Evolutionary conservation across 2,797 vertebrate species (phyloP).

Genomic region (Cheirogaleus major): DNA sequence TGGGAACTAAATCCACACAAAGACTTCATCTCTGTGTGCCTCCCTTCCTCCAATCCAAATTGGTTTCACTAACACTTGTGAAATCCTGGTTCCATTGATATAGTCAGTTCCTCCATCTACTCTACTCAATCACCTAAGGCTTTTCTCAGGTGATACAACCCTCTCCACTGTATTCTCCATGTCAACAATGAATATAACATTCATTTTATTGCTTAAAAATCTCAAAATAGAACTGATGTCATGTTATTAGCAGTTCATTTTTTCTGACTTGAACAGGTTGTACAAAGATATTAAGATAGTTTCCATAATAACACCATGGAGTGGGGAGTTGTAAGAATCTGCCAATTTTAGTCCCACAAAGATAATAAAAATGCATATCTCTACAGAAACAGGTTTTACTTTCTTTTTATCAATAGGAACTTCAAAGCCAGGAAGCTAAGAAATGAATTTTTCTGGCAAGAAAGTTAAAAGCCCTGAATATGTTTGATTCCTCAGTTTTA

Average conservation of each 20-base stretch:
- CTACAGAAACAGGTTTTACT: not conserved
- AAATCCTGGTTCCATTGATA: not conserved
- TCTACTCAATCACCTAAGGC: not conserved
- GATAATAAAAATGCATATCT: constrained; percentile 13
- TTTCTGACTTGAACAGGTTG: not conserved
- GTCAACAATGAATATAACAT: not conserved
- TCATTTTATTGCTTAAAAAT: not conserved
- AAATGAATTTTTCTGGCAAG: constrained; percentile 20
- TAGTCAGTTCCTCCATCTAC: not conserved
- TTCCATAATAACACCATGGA: not conserved
- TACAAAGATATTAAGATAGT: constrained; percentile 10
- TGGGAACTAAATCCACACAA: not conserved
- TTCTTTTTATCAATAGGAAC: constrained; percentile 10
- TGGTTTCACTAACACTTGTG: not conserved
- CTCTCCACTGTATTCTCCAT: not conserved
- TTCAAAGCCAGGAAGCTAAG: constrained; percentile 37
- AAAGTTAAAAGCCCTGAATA: constrained; percentile 19
- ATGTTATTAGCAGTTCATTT: not conserved
- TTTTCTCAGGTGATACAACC: not conserved
- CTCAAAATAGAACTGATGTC: not conserved
- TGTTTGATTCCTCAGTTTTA: constrained; percentile 6
- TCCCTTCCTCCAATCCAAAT: not conserved
- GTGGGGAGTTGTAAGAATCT: not conserved
- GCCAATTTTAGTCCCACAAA: not conserved
- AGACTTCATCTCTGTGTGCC: not conserved